A percentile compares a stretch with the other conserved stretches of the same genome.
Evolutionary conservation across 2,797 vertebrate species (phyloP).

Genomic region (Anolis apletophallus): DNA sequence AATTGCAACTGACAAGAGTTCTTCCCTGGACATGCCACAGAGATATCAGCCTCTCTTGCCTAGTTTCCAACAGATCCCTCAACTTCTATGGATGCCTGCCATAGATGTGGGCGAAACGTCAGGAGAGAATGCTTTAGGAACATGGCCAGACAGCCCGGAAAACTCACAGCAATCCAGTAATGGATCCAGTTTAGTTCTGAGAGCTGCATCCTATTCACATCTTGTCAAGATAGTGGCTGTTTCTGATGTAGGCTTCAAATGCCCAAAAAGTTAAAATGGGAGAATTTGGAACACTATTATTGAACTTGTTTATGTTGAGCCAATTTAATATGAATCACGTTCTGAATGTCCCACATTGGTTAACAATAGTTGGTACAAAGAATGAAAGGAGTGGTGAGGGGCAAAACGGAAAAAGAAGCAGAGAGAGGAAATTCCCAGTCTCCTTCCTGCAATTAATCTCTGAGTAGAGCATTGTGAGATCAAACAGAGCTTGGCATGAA

Average conservation of each 20-base stretch:
- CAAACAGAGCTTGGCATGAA: slow-evolving; percentile 10
- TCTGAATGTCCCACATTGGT: neutral
- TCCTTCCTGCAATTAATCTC: slow-evolving; percentile 35
- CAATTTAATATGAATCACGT: neutral
- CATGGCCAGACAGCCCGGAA: no score
- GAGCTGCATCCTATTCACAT: neutral
- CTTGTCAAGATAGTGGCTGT: accelerated
- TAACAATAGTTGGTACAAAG: slow-evolving; percentile 2
- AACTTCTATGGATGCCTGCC: no score
- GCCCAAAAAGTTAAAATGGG: neutral
- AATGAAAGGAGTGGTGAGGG: slow-evolving; percentile 7
- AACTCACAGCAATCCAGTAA: no score
- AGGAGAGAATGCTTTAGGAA: no score
- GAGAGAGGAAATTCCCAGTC: slow-evolving; percentile 34
- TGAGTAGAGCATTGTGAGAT: neutral
- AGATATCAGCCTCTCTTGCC: no score
- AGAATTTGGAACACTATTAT: accelerated
- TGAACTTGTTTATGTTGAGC: neutral
- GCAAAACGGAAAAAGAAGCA: slow-evolving; percentile 25
- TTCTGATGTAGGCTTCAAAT: neutral
- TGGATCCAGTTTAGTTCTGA: neutral
- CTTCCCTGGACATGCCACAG: no score
- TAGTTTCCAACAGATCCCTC: no score
- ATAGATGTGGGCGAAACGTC: no score
- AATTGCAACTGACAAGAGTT: no score